Conservation (phyloP, 2,888 invertebrate species). For the Exephanes ischioxanthus region DNA sequence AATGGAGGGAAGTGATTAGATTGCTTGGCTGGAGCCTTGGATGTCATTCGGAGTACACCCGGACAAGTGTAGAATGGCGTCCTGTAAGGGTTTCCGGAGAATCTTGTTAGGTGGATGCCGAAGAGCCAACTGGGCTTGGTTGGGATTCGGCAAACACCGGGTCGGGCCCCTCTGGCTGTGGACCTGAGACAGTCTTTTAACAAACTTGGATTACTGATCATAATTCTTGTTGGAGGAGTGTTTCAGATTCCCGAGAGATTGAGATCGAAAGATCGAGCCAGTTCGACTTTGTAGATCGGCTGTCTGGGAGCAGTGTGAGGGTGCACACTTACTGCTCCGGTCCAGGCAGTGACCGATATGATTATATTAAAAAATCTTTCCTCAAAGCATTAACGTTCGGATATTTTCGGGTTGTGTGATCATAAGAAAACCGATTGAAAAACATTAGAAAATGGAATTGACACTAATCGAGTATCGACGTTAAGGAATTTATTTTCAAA, state of each 20-base stretch:
- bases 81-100: constrained; percentile 8
- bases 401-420: constrained; percentile 14
- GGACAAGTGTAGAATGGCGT: constrained; percentile 19
- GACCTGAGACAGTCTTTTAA: neutral
- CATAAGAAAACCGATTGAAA: neutral
- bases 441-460: no score
- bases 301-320: constrained; percentile 2
- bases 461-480: neutral
- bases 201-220: constrained; percentile 16
- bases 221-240: neutral
- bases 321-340: constrained; percentile 4
- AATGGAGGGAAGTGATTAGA: constrained; percentile 10
- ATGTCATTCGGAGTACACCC: neutral
- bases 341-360: constrained; percentile 10
- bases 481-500: neutral
- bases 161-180: no score
- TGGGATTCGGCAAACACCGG: no score
- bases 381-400: constrained; percentile 12
- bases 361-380: constrained; percentile 12
- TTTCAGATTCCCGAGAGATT: constrained; percentile 26
- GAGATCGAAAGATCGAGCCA: no score
- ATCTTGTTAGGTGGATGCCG: neutral
- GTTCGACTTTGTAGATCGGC: no score
- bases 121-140: neutral
- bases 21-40: no score